A percentile compares a stretch with the other conserved stretches of the same genome.
phyloP scores from a whole-genome alignment of 2,797 vertebrate genomes.

The Myioborus melanocephalus region DNA sequence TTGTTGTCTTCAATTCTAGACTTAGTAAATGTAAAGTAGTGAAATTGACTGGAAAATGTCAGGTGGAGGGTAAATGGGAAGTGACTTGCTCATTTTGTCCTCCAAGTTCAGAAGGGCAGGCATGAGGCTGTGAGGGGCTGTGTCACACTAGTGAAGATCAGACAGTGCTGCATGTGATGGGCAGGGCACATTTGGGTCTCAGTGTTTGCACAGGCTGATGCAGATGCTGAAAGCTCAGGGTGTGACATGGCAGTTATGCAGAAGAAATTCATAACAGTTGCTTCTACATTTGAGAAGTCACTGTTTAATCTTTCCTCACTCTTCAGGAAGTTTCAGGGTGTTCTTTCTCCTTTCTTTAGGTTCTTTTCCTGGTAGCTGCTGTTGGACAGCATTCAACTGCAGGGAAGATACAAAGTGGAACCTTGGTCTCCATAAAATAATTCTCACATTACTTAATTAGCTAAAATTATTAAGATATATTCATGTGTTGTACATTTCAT shows the following conservation, averaged over 20 bases:
- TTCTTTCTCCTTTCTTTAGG: background rate
- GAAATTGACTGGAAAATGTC: background rate
- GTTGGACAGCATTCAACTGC: background rate
- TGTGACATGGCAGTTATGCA: background rate
- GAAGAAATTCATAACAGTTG: background rate
- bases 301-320: background rate
- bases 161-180: fast-evolving
- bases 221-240: background rate
- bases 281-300: background rate
- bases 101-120: fast-evolving
- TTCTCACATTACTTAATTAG: background rate
- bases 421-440: background rate
- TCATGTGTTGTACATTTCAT: background rate
- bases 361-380: background rate
- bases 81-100: background rate
- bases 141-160: background rate
- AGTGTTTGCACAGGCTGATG: background rate
- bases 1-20: background rate
- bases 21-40: background rate
- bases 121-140: background rate
- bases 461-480: background rate
- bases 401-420: background rate
- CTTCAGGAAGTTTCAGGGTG: background rate
- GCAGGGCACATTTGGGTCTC: background rate
- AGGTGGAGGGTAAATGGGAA: background rate